Evolutionary conservation across 2,888 invertebrate genomes (phyloP).

Genomic region (Dromius quadrimaculatus): DNA sequence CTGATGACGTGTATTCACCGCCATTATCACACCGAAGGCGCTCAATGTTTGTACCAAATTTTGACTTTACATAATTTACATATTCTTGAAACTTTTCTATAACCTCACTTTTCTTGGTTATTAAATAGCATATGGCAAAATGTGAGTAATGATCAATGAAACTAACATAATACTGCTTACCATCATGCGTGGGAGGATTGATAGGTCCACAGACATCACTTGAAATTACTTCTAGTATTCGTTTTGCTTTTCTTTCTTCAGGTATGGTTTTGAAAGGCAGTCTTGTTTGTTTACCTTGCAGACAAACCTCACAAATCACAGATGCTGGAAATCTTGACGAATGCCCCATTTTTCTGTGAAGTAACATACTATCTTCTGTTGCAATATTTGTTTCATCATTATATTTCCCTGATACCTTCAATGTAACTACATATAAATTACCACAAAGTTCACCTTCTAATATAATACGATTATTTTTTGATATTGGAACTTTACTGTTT

Average conservation of each 20-base stretch:
- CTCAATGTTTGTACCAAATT: conserved; percentile 55
- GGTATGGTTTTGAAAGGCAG: conserved; percentile 49
- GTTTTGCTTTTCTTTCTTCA: conserved; percentile 54
- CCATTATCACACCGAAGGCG: conserved; percentile 57
- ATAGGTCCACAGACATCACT: conserved; percentile 54
- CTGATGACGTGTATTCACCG: conserved; percentile 55
- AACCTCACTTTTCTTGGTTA: conserved; percentile 55
- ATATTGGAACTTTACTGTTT: conserved; percentile 50
- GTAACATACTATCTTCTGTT: conserved; percentile 45
- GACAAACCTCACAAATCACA: conserved; percentile 55
- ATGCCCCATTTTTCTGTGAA: conserved; percentile 57
- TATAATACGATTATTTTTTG: conserved; percentile 39
- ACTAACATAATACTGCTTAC: conserved; percentile 53
- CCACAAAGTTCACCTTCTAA: conserved; percentile 50
- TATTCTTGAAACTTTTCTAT: conserved; percentile 54
- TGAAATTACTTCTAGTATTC: conserved; percentile 53
- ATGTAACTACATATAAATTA: conserved; percentile 47
- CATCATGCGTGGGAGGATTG: conserved; percentile 52
- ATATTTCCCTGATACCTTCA: background rate
- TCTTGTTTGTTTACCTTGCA: conserved; percentile 53
- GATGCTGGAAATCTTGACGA: conserved; percentile 53
- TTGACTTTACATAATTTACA: conserved; percentile 54
- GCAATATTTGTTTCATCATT: background rate
- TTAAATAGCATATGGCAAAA: too few species aligned
- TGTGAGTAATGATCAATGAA: too few species aligned